These are phyloP conservation scores for Drosophila teissieri DNA, from an alignment of 1,140 invertebrate genomes.

Conservation along the genomic window DNA sequence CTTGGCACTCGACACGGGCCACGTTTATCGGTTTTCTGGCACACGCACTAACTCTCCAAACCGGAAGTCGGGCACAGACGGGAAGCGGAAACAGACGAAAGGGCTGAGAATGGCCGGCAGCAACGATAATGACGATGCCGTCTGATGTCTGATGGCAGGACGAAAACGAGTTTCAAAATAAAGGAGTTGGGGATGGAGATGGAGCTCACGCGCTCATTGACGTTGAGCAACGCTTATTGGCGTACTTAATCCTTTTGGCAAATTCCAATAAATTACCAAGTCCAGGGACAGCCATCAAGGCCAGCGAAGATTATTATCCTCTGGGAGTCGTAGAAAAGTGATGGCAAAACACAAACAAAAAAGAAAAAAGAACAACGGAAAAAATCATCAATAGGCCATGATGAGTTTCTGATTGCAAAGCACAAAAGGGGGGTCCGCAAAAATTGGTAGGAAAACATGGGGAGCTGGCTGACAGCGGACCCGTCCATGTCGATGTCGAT, in stretches of 20 bases:
- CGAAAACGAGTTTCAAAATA: conserved; percentile 4
- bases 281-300: conserved; percentile 31
- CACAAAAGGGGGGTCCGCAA: conserved; percentile 36
- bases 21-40: conserved; percentile 60
- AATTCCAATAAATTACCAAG: conserved; percentile 80
- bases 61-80: conserved; percentile 35
- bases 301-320: conserved; percentile 26
- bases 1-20: conserved; percentile 64
- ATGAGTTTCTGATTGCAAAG: conserved; percentile 82
- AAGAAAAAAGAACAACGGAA: conserved; percentile 22
- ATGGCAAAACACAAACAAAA: conserved; percentile 1
- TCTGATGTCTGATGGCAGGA: conserved; percentile 31
- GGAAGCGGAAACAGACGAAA: conserved; percentile 72
- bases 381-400: conserved; percentile 82
- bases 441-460: background rate
- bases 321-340: conserved; percentile 13
- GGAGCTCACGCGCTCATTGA: conserved; percentile 63
- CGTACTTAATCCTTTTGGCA: conserved; percentile 81
- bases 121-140: conserved; percentile 14
- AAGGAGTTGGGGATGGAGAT: background rate
- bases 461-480: conserved; percentile 19
- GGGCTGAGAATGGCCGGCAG: conserved; percentile 48
- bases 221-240: conserved; percentile 81
- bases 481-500: conserved; percentile 1
- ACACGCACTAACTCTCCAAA: conserved; percentile 9